Evolutionary conservation across 2,113 vertebrate genomes (phyloP).

Genomic region (Corythornis vintsioides): DNA sequence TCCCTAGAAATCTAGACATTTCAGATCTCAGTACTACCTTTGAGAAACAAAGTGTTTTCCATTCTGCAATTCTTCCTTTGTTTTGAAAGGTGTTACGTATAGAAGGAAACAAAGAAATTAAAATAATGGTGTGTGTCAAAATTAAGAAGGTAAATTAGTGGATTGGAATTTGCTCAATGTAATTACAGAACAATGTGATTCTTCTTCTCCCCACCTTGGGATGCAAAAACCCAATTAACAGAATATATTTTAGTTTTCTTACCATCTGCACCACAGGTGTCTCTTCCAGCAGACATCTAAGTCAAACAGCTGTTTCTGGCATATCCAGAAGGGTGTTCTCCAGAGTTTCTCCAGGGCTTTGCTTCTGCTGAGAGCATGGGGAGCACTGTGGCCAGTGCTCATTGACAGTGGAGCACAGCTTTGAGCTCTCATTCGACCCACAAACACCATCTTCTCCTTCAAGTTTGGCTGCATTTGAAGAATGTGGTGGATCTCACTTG

Average conservation of each 20-base stretch:
- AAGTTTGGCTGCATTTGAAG: background rate
- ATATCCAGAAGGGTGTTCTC: background rate
- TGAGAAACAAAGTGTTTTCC: background rate
- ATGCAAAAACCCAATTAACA: background rate
- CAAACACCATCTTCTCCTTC: background rate
- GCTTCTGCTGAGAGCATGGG: background rate
- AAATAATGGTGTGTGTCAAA: background rate
- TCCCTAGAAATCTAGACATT: background rate
- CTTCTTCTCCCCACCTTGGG: background rate
- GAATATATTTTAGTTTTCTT: constrained; percentile 3
- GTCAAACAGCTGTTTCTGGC: background rate
- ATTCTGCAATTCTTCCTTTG: background rate
- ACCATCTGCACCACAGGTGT: constrained; percentile 17
- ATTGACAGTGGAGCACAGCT: accelerated
- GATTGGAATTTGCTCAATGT: constrained; percentile 3
- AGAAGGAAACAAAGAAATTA: background rate
- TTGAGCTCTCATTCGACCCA: background rate
- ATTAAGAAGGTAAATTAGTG: background rate
- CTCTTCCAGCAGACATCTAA: background rate
- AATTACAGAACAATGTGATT: background rate
- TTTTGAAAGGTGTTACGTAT: background rate
- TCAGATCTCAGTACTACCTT: background rate
- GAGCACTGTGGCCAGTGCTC: background rate
- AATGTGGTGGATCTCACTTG: background rate
- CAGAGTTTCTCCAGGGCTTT: background rate